These are phyloP conservation scores for Dromaius novaehollandiae DNA, from an alignment of 2,113 vertebrate species.

Conservation along the genomic window DNA sequence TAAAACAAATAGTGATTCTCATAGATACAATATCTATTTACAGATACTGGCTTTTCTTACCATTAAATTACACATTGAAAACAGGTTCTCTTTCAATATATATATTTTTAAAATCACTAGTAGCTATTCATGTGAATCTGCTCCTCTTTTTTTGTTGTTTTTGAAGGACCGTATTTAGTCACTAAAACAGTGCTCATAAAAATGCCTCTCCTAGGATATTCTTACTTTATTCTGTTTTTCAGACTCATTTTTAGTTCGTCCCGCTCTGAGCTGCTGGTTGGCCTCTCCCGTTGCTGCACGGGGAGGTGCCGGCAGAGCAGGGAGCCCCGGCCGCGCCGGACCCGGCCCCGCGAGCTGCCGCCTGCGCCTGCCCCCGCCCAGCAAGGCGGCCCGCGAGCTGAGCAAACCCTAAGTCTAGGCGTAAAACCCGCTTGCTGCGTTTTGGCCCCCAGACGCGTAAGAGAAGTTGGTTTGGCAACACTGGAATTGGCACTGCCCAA, in stretches of 20 bases:
- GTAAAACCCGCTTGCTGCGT: not conserved
- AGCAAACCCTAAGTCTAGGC: not conserved
- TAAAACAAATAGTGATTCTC: conserved; percentile 76
- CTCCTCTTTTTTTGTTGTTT: not conserved
- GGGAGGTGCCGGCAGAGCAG: not conserved
- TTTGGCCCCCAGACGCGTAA: fast-evolving
- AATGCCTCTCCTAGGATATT: not conserved
- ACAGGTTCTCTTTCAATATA: conserved; percentile 35
- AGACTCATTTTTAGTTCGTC: no score
- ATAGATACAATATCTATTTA: conserved; percentile 84
- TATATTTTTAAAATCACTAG: not conserved
- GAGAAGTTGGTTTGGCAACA: not conserved
- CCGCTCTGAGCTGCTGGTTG: no score
- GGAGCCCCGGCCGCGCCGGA: no score
- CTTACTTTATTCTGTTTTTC: conserved; percentile 40
- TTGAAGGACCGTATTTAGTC: not conserved
- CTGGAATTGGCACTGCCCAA: fast-evolving
- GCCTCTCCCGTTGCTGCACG: not conserved
- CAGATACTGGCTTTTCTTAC: conserved; percentile 68
- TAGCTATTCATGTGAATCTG: not conserved
- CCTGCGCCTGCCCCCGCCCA: not conserved
- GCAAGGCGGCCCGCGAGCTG: fast-evolving
- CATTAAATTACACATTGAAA: conserved; percentile 47
- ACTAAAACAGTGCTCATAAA: not conserved
- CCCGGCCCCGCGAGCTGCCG: not conserved